These are phyloP conservation scores for Melanostigma gelatinosum DNA, from an alignment of 2,113 vertebrate genomes.

Conservation along the genomic window DNA sequence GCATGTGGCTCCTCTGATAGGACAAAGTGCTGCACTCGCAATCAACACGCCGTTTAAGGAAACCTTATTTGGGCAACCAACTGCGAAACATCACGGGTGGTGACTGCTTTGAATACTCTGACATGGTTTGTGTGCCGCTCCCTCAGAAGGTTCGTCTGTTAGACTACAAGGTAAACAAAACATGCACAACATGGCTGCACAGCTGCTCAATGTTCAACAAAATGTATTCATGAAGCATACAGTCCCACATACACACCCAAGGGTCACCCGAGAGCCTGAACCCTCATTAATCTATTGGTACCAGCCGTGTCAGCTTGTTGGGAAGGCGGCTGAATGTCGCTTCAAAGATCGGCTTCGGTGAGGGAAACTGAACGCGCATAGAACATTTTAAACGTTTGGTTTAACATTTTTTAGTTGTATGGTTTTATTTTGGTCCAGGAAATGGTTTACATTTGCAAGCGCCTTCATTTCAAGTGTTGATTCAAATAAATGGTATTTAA, in stretches of 20 bases:
- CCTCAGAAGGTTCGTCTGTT: conserved; percentile 36
- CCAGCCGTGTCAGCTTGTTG: background rate
- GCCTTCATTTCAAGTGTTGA: too few relatives aligned
- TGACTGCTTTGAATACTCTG: conserved; percentile 17
- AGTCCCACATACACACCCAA: background rate
- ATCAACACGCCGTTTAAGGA: conserved; percentile 16
- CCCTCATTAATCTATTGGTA: background rate
- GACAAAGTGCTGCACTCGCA: background rate
- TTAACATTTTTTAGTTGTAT: background rate
- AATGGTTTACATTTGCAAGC: too few relatives aligned
- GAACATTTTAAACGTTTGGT: background rate
- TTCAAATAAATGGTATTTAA: too few relatives aligned
- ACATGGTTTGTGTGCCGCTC: conserved; percentile 26
- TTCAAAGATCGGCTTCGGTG: background rate
- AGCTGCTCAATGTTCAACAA: conserved; percentile 32
- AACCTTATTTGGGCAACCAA: conserved; percentile 41
- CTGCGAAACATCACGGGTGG: background rate
- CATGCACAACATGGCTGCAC: conserved; percentile 32
- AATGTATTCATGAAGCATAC: background rate
- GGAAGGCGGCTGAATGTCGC: background rate
- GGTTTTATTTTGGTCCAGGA: too few relatives aligned
- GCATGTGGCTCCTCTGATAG: too few relatives aligned
- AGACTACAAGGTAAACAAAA: conserved; percentile 35
- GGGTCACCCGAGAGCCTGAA: background rate
- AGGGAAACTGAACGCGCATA: background rate